Evolutionary conservation across 2,888 invertebrate species (phyloP), one percentile per base, ranked within the genome.

Genomic region (Augochlorella aurata): DNA sequence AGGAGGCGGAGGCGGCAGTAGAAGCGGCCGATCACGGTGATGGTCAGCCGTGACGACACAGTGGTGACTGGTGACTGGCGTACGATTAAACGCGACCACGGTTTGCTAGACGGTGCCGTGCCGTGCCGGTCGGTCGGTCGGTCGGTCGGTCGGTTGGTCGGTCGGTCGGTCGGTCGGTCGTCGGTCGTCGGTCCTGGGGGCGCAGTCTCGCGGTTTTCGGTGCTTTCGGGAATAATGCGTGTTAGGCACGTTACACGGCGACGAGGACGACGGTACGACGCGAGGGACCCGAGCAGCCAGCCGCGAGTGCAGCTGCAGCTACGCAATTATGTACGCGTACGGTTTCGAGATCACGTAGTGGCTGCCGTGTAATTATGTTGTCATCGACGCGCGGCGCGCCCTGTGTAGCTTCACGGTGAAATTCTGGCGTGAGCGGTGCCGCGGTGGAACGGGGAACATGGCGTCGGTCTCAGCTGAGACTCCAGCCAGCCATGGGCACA

Each of bases 401-500:
- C 92, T 93, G 93, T 92, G 94, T 94, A 92, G 93, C 94, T 94
- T 94, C 95, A 94, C 94, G 94, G 95, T 95, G 95, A 95, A 94
- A 95, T 94, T 95, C 94, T 95, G 95, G 95, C 95, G 95, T 94
- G 95, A 95, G 94, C 94, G 94, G 94, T 93, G 93, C 94, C 94
- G 94, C 93, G 94, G 95, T 94, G 94, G 95, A 94, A 94, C 94
- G 94, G 94, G 94, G 94, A 94, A 94, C 93, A 95, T 95, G 95
- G 95, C 95, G 94, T 94, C 95, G 94, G 94, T 94, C 94, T 94
- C 92, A 89, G 88, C 90, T 89, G 95, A 95, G 94, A 94, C 94
- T 94, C 95, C 95, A 94, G 90, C 92, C 90, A 93, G 93, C 94
- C 95, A 97, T 95, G 98, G 98, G 94, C 99, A 99, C 96, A 98